A percentile compares a stretch with the other conserved stretches of the same genome.
Conservation (phyloP, 2,797 vertebrate species). For the Poliocrania exsul region DNA sequence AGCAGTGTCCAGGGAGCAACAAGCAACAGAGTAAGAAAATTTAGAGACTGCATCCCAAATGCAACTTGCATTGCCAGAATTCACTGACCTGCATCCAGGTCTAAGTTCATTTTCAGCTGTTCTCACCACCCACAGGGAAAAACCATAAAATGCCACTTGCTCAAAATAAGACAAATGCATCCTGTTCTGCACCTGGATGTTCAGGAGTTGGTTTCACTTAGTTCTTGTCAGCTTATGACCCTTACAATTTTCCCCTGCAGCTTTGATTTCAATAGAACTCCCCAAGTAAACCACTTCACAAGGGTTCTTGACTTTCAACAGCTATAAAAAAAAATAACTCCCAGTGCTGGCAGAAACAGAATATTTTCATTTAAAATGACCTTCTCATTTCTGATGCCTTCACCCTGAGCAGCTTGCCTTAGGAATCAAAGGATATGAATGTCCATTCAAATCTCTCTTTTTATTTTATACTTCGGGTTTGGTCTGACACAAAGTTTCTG, state of each 20-base stretch:
- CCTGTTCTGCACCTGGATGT: not conserved
- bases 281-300: not conserved
- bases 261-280: not conserved
- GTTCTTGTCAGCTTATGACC: not conserved
- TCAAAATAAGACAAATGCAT: not conserved
- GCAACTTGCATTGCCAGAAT: not conserved
- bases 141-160: not conserved
- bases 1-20: not conserved
- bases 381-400: not conserved
- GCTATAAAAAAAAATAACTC: not conserved
- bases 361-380: not conserved
- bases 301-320: not conserved
- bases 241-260: not conserved
- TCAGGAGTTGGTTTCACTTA: not conserved
- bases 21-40: not conserved
- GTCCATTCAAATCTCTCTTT: slow-evolving; percentile 2
- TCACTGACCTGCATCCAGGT: not conserved
- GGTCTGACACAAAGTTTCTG: not conserved
- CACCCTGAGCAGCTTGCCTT: not conserved
- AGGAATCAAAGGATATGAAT: not conserved
- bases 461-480: not conserved
- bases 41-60: not conserved
- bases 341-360: not conserved
- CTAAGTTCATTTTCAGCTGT: not conserved
- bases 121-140: not conserved